Evolutionary conservation across 1,140 invertebrate genomes (phyloP).

Genomic region (Drosophila obscura): DNA sequence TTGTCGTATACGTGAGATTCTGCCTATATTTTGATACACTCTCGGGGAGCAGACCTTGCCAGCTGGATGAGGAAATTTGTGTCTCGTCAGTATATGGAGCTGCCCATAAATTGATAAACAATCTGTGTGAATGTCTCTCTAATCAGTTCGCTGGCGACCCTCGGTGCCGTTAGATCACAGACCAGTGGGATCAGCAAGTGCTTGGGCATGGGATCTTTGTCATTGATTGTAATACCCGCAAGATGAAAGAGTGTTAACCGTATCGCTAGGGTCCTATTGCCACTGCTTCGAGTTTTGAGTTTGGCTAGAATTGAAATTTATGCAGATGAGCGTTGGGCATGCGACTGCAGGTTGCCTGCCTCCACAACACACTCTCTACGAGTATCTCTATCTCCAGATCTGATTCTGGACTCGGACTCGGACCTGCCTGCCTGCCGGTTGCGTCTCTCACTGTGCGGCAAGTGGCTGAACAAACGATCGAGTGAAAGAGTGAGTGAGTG

Average conservation of each 20-base stretch:
- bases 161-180: background rate
- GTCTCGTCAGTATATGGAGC: too few relatives aligned
- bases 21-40: slow-evolving; percentile 11
- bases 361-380: background rate
- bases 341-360: slow-evolving; percentile 28
- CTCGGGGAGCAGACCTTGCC: background rate
- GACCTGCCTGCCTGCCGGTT: background rate
- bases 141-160: slow-evolving; percentile 6
- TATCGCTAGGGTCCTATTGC: background rate
- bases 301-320: slow-evolving; percentile 22
- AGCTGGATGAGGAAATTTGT: background rate
- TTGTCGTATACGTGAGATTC: slow-evolving; percentile 29
- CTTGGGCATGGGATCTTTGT: too few relatives aligned
- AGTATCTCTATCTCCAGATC: background rate
- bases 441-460: too few relatives aligned
- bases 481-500: too few relatives aligned
- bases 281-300: background rate
- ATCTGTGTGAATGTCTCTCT: too few relatives aligned
- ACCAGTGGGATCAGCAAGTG: too few relatives aligned
- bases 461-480: too few relatives aligned
- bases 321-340: slow-evolving; percentile 36
- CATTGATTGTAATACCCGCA: too few relatives aligned
- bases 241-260: background rate
- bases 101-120: background rate
- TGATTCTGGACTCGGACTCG: background rate